phyloP scores from a whole-genome alignment of 1,140 invertebrate species.

The Danaus melanippus region DNA sequence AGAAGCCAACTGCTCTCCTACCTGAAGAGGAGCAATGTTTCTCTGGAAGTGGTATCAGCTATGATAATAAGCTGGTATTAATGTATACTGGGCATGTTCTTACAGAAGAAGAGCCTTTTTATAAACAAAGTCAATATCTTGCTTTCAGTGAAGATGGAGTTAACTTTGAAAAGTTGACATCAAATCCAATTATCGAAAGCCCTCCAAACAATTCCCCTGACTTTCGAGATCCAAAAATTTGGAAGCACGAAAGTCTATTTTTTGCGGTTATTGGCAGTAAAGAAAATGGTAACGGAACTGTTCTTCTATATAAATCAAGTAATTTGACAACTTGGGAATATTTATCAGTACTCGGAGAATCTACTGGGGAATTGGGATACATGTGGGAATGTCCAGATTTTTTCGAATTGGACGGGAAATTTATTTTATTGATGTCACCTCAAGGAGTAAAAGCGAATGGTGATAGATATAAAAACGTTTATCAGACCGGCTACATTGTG shows the following conservation, averaged over 20 bases:
- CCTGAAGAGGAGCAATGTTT: conserved; percentile 63
- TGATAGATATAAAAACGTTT: conserved; percentile 59
- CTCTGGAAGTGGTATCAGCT: conserved; percentile 54
- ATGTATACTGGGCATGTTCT: conserved; percentile 56
- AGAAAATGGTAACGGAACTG: conserved; percentile 48
- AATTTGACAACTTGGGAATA: conserved; percentile 60
- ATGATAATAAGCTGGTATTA: conserved; percentile 39
- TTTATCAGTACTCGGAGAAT: conserved; percentile 49
- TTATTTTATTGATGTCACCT: conserved; percentile 56
- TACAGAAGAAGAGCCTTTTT: conserved; percentile 34
- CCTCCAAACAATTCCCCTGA: conserved; percentile 47
- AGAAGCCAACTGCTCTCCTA: conserved; percentile 53
- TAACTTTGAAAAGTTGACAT: conserved; percentile 52
- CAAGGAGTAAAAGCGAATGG: conserved; percentile 54
- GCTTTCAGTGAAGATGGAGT: conserved; percentile 55
- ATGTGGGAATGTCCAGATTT: conserved; percentile 68
- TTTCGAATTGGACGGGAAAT: conserved; percentile 58
- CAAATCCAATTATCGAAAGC: conserved; percentile 50
- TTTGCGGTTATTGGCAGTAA: conserved; percentile 61
- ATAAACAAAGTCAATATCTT: conserved; percentile 55
- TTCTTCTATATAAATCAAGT: conserved; percentile 52
- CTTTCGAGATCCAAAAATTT: conserved; percentile 66
- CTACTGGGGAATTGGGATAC: conserved; percentile 48
- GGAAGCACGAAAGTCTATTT: conserved; percentile 54
- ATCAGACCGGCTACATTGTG: conserved; percentile 61